phyloP scores from a whole-genome alignment of 2,797 vertebrate genomes.

The Momotus momota region DNA sequence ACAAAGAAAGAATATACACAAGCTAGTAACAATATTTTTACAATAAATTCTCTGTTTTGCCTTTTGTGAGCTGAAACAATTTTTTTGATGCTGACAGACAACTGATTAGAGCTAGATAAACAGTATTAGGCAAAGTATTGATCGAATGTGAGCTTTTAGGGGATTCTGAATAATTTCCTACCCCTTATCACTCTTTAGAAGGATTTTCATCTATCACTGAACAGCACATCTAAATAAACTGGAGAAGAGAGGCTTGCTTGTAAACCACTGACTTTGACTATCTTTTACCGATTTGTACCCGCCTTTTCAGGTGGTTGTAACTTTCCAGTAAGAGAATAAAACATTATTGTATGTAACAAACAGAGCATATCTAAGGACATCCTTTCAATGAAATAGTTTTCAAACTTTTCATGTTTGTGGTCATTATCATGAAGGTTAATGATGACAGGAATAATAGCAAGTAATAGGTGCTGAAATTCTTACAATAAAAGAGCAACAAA shows the following conservation, averaged over 20 bases:
- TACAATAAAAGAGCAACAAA: not conserved
- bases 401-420: not conserved
- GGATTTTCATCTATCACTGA: not conserved
- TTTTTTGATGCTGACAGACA: not conserved
- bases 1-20: not conserved
- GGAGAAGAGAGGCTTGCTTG: not conserved
- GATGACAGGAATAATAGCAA: not conserved
- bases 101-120: not conserved
- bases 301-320: not conserved
- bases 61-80: not conserved
- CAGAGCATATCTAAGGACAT: not conserved
- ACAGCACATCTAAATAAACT: not conserved
- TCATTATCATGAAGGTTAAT: not conserved
- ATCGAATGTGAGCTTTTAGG: not conserved
- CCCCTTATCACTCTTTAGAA: not conserved
- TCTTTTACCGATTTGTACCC: not conserved
- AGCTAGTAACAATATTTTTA: conserved; percentile 39
- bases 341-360: not conserved
- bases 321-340: not conserved
- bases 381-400: not conserved
- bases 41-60: conserved; percentile 3
- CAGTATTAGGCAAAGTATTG: not conserved
- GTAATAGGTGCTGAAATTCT: not conserved
- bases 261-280: not conserved
- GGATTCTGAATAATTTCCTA: not conserved